Conservation (phyloP, 2,797 vertebrate species). For the Macropus fuliginosus region DNA sequence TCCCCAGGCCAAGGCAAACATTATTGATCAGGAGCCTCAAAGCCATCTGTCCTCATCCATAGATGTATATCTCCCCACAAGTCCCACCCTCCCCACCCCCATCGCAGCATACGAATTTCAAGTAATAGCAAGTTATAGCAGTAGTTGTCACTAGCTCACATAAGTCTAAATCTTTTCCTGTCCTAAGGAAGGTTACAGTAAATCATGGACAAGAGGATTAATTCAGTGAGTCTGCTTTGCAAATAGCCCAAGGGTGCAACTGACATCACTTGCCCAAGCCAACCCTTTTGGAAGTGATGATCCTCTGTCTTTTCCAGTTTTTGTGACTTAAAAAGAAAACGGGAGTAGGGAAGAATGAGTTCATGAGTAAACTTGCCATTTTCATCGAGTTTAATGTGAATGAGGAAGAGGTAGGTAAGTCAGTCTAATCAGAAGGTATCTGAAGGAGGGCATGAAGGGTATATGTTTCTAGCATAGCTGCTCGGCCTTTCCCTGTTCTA, state of each 20-base stretch:
- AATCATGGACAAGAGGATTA: conserved; percentile 27
- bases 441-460: background rate
- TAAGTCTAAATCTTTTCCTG: conserved; percentile 1
- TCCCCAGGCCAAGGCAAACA: background rate
- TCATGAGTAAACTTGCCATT: background rate
- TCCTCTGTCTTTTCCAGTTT: conserved; percentile 29
- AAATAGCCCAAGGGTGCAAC: background rate
- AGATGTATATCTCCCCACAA: background rate
- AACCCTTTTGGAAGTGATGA: background rate
- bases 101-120: background rate
- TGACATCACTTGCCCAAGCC: background rate
- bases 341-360: background rate
- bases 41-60: background rate
- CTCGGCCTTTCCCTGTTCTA: background rate
- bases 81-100: background rate
- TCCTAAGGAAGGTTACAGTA: conserved; percentile 56
- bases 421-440: background rate
- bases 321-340: conserved; percentile 32
- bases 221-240: background rate
- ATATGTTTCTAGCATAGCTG: background rate
- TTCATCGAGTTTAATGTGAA: background rate
- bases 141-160: conserved; percentile 44
- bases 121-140: conserved; percentile 42
- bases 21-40: background rate
- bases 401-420: background rate